A percentile compares a stretch with the other conserved stretches of the same genome.
These are phyloP conservation scores for Megatriorchis doriae DNA, from an alignment of 2,113 vertebrate genomes.

Conservation along the genomic window DNA sequence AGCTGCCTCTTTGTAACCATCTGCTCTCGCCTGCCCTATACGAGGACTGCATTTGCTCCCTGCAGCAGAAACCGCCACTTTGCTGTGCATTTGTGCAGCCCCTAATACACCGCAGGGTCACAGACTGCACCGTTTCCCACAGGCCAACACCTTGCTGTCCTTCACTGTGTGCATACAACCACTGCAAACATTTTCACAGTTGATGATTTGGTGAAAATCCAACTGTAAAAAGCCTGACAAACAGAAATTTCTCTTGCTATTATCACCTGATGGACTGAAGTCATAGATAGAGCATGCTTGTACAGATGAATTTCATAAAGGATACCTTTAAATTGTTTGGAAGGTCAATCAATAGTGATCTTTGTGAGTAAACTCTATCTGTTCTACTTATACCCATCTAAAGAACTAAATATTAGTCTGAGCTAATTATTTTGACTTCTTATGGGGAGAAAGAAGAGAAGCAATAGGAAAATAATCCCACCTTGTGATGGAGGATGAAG, in stretches of 20 bases:
- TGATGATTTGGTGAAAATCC: background rate
- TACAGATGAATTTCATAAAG: background rate
- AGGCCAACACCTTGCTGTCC: background rate
- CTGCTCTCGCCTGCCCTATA: background rate
- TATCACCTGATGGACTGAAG: background rate
- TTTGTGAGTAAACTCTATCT: background rate
- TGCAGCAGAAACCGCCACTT: background rate
- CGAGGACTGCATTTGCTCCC: background rate
- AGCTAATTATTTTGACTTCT: background rate
- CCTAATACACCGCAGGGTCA: background rate
- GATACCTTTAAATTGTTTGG: background rate
- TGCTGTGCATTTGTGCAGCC: background rate
- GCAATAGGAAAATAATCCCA: background rate
- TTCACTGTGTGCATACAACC: background rate
- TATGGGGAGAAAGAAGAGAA: background rate
- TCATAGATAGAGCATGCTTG: background rate
- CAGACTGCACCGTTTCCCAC: rapidly evolving
- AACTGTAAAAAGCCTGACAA: background rate
- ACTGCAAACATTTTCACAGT: background rate
- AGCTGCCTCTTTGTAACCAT: conserved; percentile 34
- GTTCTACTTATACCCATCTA: background rate
- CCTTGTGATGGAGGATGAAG: background rate
- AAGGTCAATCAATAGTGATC: background rate
- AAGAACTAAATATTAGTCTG: background rate
- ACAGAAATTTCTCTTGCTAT: background rate